These are phyloP conservation scores for Lepidothrix coronata DNA, from an alignment of 2,113 vertebrate genomes.

Conservation along the genomic window DNA sequence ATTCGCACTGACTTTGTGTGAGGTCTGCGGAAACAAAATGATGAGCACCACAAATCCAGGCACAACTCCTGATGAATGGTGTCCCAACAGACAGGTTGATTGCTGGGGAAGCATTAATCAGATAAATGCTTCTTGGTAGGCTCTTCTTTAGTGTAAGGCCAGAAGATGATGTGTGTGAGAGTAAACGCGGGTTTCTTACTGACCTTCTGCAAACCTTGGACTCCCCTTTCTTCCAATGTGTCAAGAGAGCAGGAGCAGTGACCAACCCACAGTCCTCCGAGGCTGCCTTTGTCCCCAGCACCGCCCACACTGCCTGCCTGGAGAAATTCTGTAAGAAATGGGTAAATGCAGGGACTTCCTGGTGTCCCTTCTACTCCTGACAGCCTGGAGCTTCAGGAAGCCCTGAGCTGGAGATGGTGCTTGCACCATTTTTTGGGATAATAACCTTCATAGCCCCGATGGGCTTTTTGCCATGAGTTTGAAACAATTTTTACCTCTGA, in stretches of 20 bases:
- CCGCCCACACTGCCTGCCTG: not conserved
- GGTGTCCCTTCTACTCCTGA: not conserved
- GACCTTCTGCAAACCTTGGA: not conserved
- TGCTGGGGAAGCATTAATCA: slow-evolving; percentile 23
- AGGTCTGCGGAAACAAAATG: not conserved
- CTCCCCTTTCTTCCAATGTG: not conserved
- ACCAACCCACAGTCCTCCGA: not conserved
- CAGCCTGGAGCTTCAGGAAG: not conserved
- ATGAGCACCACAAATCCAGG: not conserved
- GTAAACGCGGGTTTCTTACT: not conserved
- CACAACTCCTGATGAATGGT: not conserved
- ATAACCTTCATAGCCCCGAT: not conserved
- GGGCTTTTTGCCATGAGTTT: not conserved
- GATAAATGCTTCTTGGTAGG: not conserved
- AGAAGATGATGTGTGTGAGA: not conserved
- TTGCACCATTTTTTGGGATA: not conserved
- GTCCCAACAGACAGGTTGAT: slow-evolving; percentile 24
- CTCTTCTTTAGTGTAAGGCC: not conserved
- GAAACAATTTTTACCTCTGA: not conserved
- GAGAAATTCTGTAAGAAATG: not conserved
- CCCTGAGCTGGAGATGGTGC: not conserved
- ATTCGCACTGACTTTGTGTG: slow-evolving; percentile 20
- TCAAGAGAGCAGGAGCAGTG: not conserved
- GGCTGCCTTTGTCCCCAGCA: not conserved
- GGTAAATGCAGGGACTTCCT: not conserved